These are phyloP conservation scores for Thunnus thynnus DNA, from an alignment of 2,113 vertebrate species.

Conservation along the genomic window DNA sequence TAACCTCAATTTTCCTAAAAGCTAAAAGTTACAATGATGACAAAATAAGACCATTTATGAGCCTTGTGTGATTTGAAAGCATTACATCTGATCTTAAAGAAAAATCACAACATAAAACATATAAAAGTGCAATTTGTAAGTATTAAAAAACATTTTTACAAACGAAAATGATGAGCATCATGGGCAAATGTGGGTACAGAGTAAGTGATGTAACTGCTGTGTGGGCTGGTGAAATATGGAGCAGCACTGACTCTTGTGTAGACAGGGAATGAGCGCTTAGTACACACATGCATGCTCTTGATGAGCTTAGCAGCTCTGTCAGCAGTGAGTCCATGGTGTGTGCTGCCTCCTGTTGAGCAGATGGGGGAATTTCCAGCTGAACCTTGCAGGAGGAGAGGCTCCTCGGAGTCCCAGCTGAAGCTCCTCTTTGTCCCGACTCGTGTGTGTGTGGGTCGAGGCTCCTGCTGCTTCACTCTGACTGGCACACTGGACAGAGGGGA, in stretches of 20 bases:
- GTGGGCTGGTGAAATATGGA: constrained; percentile 32
- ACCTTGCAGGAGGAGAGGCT: constrained; percentile 14
- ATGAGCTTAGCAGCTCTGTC: neutral
- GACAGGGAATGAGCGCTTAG: constrained; percentile 2
- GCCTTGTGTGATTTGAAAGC: neutral
- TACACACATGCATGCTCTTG: neutral
- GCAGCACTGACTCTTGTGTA: constrained; percentile 22
- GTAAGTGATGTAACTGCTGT: constrained; percentile 45
- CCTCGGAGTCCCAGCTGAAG: constrained; percentile 47
- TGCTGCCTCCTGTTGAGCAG: constrained; percentile 59
- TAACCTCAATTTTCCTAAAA: too few species aligned
- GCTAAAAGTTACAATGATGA: neutral
- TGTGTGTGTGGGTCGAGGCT: neutral
- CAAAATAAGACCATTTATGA: neutral
- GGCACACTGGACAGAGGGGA: constrained; percentile 38
- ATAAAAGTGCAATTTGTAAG: constrained; percentile 37
- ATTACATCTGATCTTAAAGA: neutral
- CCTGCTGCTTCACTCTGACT: constrained; percentile 36
- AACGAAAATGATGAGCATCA: constrained; percentile 24
- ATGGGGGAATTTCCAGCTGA: constrained; percentile 15
- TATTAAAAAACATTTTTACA: constrained; percentile 2
- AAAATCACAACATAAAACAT: constrained; percentile 9
- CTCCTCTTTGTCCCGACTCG: constrained; percentile 12
- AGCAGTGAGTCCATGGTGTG: constrained; percentile 24
- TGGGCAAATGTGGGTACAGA: constrained; percentile 31